Evolutionary conservation across 2,113 vertebrate genomes (phyloP), one percentile per base, ranked within the genome.

Genomic region (Sciurus niger): DNA sequence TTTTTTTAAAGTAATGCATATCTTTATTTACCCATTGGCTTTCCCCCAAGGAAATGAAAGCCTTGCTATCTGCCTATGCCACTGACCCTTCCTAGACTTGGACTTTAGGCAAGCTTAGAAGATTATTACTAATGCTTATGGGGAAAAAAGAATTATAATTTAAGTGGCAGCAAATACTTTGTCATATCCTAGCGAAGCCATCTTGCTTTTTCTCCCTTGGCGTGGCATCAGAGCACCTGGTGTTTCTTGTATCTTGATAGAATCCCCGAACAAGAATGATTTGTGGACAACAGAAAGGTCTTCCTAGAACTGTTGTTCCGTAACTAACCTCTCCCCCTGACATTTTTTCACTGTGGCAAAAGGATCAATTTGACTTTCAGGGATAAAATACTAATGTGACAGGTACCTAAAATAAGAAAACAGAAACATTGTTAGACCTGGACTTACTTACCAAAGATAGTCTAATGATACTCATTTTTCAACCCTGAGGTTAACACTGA

Each of bases 291-390:
- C 8, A 68, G 25, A 74, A n/a, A 58, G 4, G n/a, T 40, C 63
- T 28, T 73, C 3, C 24, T 53, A 60, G 65, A 93, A 79, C 4
- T 65, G 10, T 51, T n/a, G 70, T 20, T 85, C 17, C 60, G 13
- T 46, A 74, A 87, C 9, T 43, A 43, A 58, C 10, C 30, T 30
- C 63, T 13, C 11, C 11, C 10, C 72, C 48, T 51, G 40, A 32
- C 18, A 5, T 16, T 93, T 92, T 92, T 87, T 58, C 25, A 73
- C 11, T 43, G 24, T 14, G 96, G 58, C 65, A 95, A 53, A 93
- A 95, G 24, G 34, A 73, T 60, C 83, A 37, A 89, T 87, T 96
- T 92, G 24, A 67, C 77, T 97, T 93, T 72, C 87, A 87, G 43
- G 77, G 58, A n/a, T 13, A 77, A 89, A 90, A 88, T 92, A 87